phyloP scores from a whole-genome alignment of 2,113 vertebrate species.

The Tricholaema leucomelas region DNA sequence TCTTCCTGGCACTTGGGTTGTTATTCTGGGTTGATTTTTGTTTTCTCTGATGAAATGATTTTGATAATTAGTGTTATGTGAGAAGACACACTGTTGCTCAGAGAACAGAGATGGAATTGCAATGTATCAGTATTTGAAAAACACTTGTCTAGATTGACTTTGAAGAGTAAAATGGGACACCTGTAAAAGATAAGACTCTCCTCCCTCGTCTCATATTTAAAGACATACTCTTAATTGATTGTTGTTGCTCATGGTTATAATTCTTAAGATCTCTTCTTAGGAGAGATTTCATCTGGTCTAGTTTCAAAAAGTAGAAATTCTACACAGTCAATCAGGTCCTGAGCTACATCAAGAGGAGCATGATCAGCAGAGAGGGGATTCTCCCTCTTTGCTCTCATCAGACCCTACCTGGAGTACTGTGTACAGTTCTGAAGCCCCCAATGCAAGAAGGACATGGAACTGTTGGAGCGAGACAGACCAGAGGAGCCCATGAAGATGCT shows the following conservation, averaged over 20 bases:
- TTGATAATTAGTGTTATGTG: background rate
- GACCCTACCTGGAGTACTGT: too few species aligned
- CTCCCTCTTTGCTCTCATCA: too few species aligned
- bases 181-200: background rate
- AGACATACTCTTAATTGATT: background rate
- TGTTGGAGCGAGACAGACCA: too few species aligned
- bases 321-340: background rate
- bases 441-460: too few species aligned
- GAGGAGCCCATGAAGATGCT: too few species aligned
- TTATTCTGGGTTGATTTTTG: background rate
- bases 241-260: background rate
- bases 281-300: background rate
- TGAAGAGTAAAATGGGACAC: accelerated
- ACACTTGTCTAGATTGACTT: accelerated
- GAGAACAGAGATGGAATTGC: background rate
- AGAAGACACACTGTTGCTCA: background rate
- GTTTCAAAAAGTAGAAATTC: background rate
- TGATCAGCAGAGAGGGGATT: too few species aligned
- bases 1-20: background rate
- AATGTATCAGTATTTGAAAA: background rate
- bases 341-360: too few species aligned
- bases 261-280: background rate
- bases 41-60: background rate
- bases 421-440: too few species aligned
- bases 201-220: background rate